Evolutionary conservation across 2,113 vertebrate genomes (phyloP).

Genomic region (Isichthys henryi): DNA sequence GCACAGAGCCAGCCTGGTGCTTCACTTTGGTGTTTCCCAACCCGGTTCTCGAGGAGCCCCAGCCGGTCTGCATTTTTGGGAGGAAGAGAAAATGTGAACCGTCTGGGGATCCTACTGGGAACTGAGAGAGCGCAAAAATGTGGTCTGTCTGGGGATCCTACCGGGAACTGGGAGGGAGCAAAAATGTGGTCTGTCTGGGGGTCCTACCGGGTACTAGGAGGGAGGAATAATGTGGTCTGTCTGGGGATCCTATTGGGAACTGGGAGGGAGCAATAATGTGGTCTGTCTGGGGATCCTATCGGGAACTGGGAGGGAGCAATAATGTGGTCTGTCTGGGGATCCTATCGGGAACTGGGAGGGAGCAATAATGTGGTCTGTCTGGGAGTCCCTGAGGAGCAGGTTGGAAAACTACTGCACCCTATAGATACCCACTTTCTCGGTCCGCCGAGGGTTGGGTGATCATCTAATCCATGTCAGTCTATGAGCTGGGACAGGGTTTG

Average conservation of each 20-base stretch:
- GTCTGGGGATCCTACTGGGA: too few species aligned
- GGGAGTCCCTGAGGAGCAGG: neutral
- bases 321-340: neutral
- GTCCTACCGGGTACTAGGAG: neutral
- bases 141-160: neutral
- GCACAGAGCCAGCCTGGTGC: neutral
- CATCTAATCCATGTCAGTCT: neutral
- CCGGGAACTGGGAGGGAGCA: neutral
- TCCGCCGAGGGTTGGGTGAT: neutral
- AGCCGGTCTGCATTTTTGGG: neutral
- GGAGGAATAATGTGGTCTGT: neutral
- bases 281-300: neutral
- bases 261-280: neutral
- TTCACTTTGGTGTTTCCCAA: neutral
- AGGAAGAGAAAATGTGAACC: neutral
- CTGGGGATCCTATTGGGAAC: neutral
- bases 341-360: neutral
- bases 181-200: neutral
- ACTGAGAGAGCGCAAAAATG: too few species aligned
- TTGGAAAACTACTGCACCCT: neutral
- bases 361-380: neutral
- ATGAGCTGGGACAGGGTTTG: neutral
- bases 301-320: neutral
- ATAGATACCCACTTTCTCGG: neutral
- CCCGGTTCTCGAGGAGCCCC: neutral